Evolutionary conservation across 37 sponge, comb jelly and placozoan genomes (phyloP), one percentile per base, ranked within the genome.

Genomic region (Halichondria panicea): DNA sequence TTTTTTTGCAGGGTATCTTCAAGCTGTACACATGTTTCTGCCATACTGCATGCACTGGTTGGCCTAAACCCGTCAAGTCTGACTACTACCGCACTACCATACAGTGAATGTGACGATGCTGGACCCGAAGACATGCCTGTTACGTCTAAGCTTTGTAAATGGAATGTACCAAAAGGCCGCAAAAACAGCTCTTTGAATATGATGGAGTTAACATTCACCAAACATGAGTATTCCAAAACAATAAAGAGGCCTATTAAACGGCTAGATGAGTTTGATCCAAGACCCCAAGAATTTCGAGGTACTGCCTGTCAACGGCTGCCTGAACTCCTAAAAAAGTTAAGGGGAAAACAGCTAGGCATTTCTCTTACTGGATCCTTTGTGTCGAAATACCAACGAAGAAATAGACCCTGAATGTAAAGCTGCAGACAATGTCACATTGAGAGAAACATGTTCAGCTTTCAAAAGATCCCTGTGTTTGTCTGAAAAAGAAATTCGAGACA

Each of bases 11-110:
- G 78, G 44, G 43, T 36, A 44, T 78, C 86, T 66, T 79, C 79
- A 43, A 77, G 74, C 74, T 78, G 77, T 40, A 85, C 86, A 36
- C 86, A 85, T 63, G 79, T 85, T 27, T 85, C 86, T 43, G 79
- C 79, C 53, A 25, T 85, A 4, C 68, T 85, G 15, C 79, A 85
- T 72, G 86, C 79, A 25, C 79, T 76, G 33, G 70, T 42, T 25
- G 15, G 52, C 15, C 13, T 48, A 18, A 48, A 48, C 15, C 52
- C 52, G n/a, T n/a, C n/a, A n/a, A n/a, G n/a, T n/a, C n/a, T n/a
- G n/a, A n/a, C n/a, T n/a, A n/a, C n/a, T n/a, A n/a, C n/a, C n/a
- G n/a, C n/a, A n/a, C n/a, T n/a, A n/a, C n/a, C n/a, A n/a, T n/a
- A n/a, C n/a, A n/a, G n/a, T n/a, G n/a, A n/a, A n/a, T n/a, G n/a